Conservation (phyloP, 2,113 vertebrate genomes). For the Aegypius monachus region DNA sequence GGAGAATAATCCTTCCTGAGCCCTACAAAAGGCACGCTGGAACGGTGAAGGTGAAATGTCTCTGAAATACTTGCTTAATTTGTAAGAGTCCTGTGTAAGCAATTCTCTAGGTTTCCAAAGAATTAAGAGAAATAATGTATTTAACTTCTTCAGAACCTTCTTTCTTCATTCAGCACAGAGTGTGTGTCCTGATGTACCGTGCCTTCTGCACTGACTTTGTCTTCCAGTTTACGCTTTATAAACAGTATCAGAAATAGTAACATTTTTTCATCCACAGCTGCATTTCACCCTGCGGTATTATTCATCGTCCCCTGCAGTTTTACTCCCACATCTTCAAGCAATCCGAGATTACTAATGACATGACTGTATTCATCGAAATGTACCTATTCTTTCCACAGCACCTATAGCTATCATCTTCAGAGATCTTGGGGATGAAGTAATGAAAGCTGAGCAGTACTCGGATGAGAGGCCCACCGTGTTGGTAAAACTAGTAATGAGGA, state of each 20-base stretch:
- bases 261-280: not conserved
- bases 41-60: not conserved
- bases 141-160: not conserved
- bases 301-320: not conserved
- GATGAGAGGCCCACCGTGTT: not conserved
- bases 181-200: rapidly evolving
- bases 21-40: not conserved
- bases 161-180: not conserved
- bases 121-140: not conserved
- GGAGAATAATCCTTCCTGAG: not conserved
- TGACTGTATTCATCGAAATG: rapidly evolving
- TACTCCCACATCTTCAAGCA: not conserved
- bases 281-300: not conserved
- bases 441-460: not conserved
- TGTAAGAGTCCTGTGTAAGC: not conserved
- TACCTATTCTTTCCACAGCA: rapidly evolving
- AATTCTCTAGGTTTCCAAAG: not conserved
- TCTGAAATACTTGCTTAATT: not conserved
- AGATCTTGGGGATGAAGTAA: not conserved
- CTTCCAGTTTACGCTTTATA: not conserved
- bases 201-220: not conserved
- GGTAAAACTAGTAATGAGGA: not conserved
- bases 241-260: not conserved
- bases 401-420: not conserved
- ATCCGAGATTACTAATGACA: not conserved